Conservation (phyloP, 2,113 vertebrate genomes). For the Pluvialis apricaria region DNA sequence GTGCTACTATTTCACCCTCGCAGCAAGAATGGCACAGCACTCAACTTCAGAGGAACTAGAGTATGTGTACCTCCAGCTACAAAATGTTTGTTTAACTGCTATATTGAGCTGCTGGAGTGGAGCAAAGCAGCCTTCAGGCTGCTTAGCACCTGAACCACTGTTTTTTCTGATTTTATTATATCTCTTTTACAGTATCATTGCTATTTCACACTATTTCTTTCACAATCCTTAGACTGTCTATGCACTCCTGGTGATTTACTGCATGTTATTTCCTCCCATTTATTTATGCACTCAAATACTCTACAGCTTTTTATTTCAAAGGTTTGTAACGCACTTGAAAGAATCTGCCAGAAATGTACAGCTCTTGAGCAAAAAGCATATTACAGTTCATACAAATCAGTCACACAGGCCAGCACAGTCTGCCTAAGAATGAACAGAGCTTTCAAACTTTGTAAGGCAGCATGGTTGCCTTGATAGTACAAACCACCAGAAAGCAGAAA, state of each 20-base stretch:
- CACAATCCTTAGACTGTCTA: slow-evolving; percentile 50
- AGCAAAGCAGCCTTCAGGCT: neutral
- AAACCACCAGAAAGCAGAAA: neutral
- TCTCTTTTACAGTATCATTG: slow-evolving; percentile 63
- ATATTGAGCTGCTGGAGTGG: neutral
- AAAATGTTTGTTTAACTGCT: neutral
- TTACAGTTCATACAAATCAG: neutral
- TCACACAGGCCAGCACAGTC: neutral
- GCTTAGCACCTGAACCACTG: neutral
- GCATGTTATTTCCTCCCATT: slow-evolving; percentile 57
- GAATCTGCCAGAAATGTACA: neutral
- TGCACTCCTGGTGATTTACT: slow-evolving; percentile 61
- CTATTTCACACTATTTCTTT: slow-evolving; percentile 72
- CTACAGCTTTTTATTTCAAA: slow-evolving; percentile 10
- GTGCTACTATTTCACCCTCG: neutral
- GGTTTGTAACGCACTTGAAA: neutral
- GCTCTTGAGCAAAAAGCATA: neutral
- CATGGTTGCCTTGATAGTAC: neutral
- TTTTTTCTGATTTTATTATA: slow-evolving; percentile 19
- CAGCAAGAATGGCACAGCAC: neutral
- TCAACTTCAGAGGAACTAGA: neutral
- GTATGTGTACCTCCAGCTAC: neutral
- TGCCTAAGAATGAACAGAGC: neutral
- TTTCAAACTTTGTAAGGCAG: neutral
- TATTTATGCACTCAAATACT: neutral